Conservation (phyloP, 1,140 invertebrate species). For the Phenacoccus solenopsis region DNA sequence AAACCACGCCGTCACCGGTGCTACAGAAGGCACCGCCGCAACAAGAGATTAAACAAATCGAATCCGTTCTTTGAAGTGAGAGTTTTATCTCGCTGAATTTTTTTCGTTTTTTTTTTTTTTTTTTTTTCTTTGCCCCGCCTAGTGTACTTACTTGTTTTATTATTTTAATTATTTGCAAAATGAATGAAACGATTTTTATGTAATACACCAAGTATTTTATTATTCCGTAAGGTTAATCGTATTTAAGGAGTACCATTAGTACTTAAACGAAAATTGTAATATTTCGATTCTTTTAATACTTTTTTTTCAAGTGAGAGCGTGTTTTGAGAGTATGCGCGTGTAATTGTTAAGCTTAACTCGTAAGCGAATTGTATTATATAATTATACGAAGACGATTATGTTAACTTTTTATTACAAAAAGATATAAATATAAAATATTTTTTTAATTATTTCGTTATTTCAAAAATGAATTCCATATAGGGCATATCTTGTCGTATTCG, state of each 20-base stretch:
- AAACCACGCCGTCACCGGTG: slow-evolving; percentile 46
- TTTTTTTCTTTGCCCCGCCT: too few relatives aligned
- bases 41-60: slow-evolving; percentile 50
- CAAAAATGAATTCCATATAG: too few relatives aligned
- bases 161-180: slow-evolving; percentile 12
- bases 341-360: neutral
- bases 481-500: too few relatives aligned
- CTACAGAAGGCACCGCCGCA: slow-evolving; percentile 26
- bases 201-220: slow-evolving; percentile 16
- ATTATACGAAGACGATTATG: neutral
- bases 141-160: neutral
- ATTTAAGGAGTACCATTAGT: neutral
- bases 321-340: neutral
- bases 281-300: too few relatives aligned
- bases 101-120: too few relatives aligned
- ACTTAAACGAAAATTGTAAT: slow-evolving; percentile 7
- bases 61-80: slow-evolving; percentile 46
- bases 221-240: slow-evolving; percentile 9
- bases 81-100: neutral
- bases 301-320: neutral
- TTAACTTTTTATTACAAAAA: neutral
- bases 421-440: too few relatives aligned
- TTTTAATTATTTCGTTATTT: too few relatives aligned
- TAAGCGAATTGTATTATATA: neutral
- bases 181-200: neutral